Conservation (phyloP, 2,888 invertebrate species). For the Mesopsocus fuscifrons region DNA sequence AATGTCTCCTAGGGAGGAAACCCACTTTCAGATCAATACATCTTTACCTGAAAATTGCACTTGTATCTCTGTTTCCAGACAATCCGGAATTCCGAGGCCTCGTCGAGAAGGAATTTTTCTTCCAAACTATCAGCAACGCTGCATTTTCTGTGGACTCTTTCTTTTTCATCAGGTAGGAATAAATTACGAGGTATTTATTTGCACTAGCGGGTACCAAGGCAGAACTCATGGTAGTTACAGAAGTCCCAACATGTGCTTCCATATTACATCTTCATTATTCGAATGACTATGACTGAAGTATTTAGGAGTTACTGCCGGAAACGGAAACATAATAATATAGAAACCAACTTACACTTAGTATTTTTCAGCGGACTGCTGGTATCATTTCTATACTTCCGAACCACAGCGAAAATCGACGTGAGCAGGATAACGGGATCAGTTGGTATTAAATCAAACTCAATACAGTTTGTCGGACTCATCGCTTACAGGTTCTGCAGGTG, state of each 20-base stretch:
- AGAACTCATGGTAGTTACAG: no score
- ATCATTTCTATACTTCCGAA: slow-evolving; percentile 47
- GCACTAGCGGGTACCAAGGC: background rate
- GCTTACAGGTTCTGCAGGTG: slow-evolving; percentile 36
- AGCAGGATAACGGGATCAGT: slow-evolving; percentile 18
- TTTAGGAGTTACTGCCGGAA: no score
- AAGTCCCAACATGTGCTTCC: no score
- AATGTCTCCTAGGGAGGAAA: no score
- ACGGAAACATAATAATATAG: no score
- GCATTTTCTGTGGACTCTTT: slow-evolving; percentile 74
- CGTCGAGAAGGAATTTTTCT: slow-evolving; percentile 55
- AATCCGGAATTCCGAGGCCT: slow-evolving; percentile 33
- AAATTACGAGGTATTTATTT: background rate
- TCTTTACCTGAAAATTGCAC: no score
- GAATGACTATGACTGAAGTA: no score
- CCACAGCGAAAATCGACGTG: slow-evolving; percentile 32
- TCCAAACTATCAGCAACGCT: slow-evolving; percentile 68
- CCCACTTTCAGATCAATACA: no score
- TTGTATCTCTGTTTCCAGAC: slow-evolving; percentile 9
- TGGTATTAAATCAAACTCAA: slow-evolving; percentile 21
- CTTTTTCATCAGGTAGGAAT: slow-evolving; percentile 56
- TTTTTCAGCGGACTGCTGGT: slow-evolving; percentile 47
- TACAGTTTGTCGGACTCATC: slow-evolving; percentile 32
- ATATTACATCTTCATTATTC: background rate
- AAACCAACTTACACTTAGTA: no score